Evolutionary conservation across 2,113 vertebrate genomes (phyloP).

Genomic region (Phalacrocorax brasilianus): DNA sequence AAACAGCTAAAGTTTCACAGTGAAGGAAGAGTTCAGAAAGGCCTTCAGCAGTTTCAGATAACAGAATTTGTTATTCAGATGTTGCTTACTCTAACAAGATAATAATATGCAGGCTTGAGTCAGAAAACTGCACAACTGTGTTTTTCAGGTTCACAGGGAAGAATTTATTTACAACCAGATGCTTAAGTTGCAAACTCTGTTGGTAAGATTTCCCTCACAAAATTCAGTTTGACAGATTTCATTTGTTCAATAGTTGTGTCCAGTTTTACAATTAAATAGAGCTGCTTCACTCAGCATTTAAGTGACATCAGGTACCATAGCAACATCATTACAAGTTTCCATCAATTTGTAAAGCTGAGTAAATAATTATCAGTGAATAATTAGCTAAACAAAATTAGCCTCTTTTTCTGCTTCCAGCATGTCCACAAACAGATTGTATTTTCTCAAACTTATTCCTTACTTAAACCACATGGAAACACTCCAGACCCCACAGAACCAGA

Average conservation of each 20-base stretch:
- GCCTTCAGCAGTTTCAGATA: conserved; percentile 51
- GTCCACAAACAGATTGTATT: conserved; percentile 63
- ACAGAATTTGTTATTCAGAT: conserved; percentile 60
- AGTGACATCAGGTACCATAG: conserved; percentile 58
- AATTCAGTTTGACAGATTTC: conserved; percentile 41
- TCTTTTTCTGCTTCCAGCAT: conserved; percentile 56
- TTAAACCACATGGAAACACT: conserved; percentile 58
- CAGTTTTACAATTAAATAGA: conserved; percentile 45
- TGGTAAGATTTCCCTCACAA: conserved; percentile 17
- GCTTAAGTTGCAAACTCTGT: conserved; percentile 18
- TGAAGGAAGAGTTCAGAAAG: conserved; percentile 34
- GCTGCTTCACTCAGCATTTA: conserved; percentile 42
- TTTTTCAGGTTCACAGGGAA: conserved; percentile 29
- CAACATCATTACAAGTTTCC: conserved; percentile 65
- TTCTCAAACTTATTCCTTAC: conserved; percentile 60
- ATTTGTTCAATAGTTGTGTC: conserved; percentile 13
- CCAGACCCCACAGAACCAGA: conserved; percentile 51
- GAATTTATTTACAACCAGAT: conserved; percentile 26
- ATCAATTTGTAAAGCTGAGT: conserved; percentile 61
- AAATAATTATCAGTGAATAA: conserved; percentile 70
- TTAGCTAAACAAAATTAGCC: conserved; percentile 64
- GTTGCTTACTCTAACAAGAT: conserved; percentile 51
- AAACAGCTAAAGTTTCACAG: conserved; percentile 15
- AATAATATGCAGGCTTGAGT: conserved; percentile 41
- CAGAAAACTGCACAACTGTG: conserved; percentile 2